Conservation (phyloP, 2,113 vertebrate species). For the Numenius arquata region DNA sequence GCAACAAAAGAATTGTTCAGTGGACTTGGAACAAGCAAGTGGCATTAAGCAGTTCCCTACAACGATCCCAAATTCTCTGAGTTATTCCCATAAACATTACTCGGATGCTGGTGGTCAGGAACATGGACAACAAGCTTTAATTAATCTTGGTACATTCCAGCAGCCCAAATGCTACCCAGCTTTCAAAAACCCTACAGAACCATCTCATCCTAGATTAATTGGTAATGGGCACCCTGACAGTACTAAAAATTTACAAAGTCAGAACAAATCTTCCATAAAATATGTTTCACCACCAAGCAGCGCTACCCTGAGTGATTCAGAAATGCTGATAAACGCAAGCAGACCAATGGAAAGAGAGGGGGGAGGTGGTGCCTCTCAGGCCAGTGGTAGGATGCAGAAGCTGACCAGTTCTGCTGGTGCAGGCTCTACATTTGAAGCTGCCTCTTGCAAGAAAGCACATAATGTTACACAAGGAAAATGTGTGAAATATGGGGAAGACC, state of each 20-base stretch:
- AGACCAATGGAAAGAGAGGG: background rate
- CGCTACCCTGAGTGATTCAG: rapidly evolving
- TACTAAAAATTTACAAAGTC: constrained; percentile 1
- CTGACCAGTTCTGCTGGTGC: background rate
- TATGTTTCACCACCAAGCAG: background rate
- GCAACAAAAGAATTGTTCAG: constrained; percentile 9
- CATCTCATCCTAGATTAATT: background rate
- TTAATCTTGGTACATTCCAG: constrained; percentile 9
- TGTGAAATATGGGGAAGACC: constrained; percentile 72
- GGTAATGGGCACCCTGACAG: background rate
- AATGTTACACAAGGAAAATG: constrained; percentile 78
- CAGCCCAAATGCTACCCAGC: background rate
- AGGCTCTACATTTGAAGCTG: background rate
- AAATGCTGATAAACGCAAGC: background rate
- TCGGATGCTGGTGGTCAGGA: background rate
- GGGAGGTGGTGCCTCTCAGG: background rate
- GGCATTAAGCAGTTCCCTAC: background rate
- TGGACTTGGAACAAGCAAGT: background rate
- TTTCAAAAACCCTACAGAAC: background rate
- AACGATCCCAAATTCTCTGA: background rate
- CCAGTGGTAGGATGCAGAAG: background rate
- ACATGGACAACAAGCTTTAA: background rate
- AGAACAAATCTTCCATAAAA: background rate
- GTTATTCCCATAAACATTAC: background rate
- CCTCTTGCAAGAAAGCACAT: constrained; percentile 59